Base-by-base conservation (phyloP, 2,888 invertebrate genomes). In the Drosophila anceps region DNA sequence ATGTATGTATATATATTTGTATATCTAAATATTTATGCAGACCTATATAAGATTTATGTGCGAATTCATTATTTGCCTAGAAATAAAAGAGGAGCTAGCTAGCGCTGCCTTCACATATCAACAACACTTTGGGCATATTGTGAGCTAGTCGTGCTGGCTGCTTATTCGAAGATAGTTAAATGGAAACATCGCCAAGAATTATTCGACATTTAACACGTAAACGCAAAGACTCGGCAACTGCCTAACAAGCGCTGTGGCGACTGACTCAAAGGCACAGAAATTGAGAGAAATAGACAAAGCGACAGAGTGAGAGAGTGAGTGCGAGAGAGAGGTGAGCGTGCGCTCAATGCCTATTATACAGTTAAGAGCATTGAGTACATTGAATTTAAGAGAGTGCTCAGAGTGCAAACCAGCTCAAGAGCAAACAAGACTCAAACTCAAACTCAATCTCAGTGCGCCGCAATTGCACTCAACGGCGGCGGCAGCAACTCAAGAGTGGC, bases 311-410 rank as follows among this genome's bases (percentile, higher is more conserved):
- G 37, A 35, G 27, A 7, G 37, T 35, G 12, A 60, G 60, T 46
- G 48, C 2, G 68, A 48, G 48, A 18, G 29, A 48, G 31, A 7
- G 50, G 50, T 50, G 35, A 69, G 50, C 35, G 54, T 27, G 54
- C 54, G 54, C 37, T 33, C n/a, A 24, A 27, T 20, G 18, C n/a
- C n/a, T 8, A 5, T 29, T 20, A 12, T 1, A 12, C 9, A 31
- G 8, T 10, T 62, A 75, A 77, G 76, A 77, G 81, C 43, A 43
- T 58, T 80, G 76, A 43, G 73, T 61, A 65, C 0, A 20, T 13
- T 10, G 20, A 5, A 39, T 35, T 60, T 70, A 76, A 76, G 76
- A 69, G 76, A 57, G 10, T 15, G 18, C 9, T 4, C 5, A 29
- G 4, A 1, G n/a, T n/a, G n/a, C 12, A 15, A 9, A 46, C 31